phyloP scores from a whole-genome alignment of 2,797 vertebrate species.

The Notoglanidium macrostoma region DNA sequence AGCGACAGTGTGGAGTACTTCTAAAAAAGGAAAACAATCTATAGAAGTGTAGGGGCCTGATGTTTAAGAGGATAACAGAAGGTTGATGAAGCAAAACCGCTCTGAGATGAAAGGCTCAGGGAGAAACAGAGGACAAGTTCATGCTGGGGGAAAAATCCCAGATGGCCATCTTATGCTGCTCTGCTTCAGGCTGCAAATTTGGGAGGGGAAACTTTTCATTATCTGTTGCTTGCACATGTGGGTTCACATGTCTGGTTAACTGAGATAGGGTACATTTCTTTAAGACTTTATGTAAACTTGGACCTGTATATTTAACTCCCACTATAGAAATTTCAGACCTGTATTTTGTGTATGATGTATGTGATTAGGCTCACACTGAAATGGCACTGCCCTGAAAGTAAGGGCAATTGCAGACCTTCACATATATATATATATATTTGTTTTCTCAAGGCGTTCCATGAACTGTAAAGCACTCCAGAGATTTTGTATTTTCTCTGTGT shows the following conservation, averaged over 20 bases:
- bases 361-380: not conserved
- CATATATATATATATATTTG: not conserved
- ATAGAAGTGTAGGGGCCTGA: not conserved
- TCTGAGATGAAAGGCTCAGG: conserved; percentile 9
- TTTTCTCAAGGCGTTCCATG: not conserved
- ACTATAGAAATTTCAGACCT: conserved; percentile 46
- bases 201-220: conserved; percentile 53
- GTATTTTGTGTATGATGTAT: conserved; percentile 2
- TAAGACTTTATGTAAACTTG: conserved; percentile 37
- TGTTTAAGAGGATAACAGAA: not conserved
- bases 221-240: conserved; percentile 60
- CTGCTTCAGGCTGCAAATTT: conserved; percentile 43
- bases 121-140: conserved; percentile 24
- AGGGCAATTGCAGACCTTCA: not conserved
- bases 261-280: conserved; percentile 39
- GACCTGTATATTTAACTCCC: conserved; percentile 52
- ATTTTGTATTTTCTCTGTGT: not conserved
- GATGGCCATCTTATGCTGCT: conserved; percentile 60
- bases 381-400: not conserved
- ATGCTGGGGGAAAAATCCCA: conserved; percentile 54
- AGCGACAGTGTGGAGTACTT: not conserved
- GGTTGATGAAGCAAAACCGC: not conserved
- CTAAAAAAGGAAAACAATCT: not conserved
- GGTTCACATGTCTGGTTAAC: conserved; percentile 30
- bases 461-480: not conserved